Evolutionary conservation across 1,140 invertebrate genomes (phyloP).

Genomic region (Drosophila kanapiae): DNA sequence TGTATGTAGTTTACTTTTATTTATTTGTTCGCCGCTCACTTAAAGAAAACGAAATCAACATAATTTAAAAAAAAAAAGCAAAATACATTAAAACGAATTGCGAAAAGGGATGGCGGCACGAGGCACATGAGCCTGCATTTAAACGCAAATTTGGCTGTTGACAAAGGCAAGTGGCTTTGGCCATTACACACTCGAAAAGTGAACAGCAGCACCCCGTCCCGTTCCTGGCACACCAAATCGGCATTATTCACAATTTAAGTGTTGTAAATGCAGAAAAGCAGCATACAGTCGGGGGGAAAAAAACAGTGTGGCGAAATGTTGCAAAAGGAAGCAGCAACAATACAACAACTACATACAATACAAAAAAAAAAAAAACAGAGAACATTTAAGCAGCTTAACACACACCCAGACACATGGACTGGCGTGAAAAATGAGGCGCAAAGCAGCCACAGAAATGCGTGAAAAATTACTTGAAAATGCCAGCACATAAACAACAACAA

Average conservation of each 20-base stretch:
- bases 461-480: slow-evolving; percentile 82
- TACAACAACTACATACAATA: slow-evolving; percentile 1
- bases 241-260: slow-evolving; percentile 83
- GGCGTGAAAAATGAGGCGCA: slow-evolving; percentile 79
- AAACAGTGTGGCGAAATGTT: slow-evolving; percentile 62
- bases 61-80: slow-evolving; percentile 57
- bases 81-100: slow-evolving; percentile 76
- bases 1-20: slow-evolving; percentile 6
- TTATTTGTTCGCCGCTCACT: slow-evolving; percentile 15
- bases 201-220: slow-evolving; percentile 15
- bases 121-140: slow-evolving; percentile 62
- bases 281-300: slow-evolving; percentile 19
- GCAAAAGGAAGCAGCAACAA: slow-evolving; percentile 60
- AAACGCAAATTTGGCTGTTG: slow-evolving; percentile 82
- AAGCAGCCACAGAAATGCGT: slow-evolving; percentile 81
- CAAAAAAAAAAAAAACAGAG: slow-evolving; percentile 14
- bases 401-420: slow-evolving; percentile 17
- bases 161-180: slow-evolving; percentile 81
- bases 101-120: background rate
- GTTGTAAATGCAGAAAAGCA: slow-evolving; percentile 73
- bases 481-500: slow-evolving; percentile 64
- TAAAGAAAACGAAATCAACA: slow-evolving; percentile 67
- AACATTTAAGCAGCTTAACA: slow-evolving; percentile 80
- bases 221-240: slow-evolving; percentile 47
- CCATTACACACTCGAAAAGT: slow-evolving; percentile 69